phyloP scores from a whole-genome alignment of 1,140 invertebrate genomes.

The Heliconius eleuchia region DNA sequence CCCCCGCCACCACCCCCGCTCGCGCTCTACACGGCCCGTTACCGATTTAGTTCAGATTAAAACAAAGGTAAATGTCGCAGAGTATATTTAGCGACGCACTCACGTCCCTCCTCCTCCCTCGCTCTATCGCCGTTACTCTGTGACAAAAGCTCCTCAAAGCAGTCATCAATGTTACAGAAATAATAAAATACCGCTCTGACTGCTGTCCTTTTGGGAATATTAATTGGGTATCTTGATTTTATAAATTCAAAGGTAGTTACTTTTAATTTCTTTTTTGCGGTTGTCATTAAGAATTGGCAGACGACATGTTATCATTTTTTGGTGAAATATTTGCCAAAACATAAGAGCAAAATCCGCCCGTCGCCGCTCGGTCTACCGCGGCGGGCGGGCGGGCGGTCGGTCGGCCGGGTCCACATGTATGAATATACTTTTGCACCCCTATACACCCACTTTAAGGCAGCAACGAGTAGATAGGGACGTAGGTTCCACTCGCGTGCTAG shows the following conservation, averaged over 20 bases:
- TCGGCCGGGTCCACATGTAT: no score
- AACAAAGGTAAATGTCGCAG: slow-evolving; percentile 49
- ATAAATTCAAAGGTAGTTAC: neutral
- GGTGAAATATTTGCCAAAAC: neutral
- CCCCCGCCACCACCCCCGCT: slow-evolving; percentile 11
- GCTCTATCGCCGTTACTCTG: slow-evolving; percentile 22
- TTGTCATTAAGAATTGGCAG: neutral
- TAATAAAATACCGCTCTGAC: slow-evolving; percentile 2
- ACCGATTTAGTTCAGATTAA: slow-evolving; percentile 48
- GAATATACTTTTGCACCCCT: no score
- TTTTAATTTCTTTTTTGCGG: neutral
- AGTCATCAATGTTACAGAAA: slow-evolving; percentile 25
- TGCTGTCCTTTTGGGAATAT: neutral
- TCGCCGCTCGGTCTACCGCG: slow-evolving; percentile 31
- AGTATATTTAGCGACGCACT: slow-evolving; percentile 44
- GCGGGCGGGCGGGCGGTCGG: neutral
- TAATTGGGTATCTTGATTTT: neutral
- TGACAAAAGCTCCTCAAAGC: slow-evolving; percentile 34
- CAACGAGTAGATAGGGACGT: no score
- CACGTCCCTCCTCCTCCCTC: neutral
- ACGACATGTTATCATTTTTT: neutral
- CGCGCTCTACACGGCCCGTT: slow-evolving; percentile 11
- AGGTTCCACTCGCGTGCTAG: no score
- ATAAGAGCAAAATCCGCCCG: slow-evolving; percentile 23
- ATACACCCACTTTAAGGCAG: no score